phyloP scores from a whole-genome alignment of 2,113 vertebrate species.

The Typhlomys cinereus region DNA sequence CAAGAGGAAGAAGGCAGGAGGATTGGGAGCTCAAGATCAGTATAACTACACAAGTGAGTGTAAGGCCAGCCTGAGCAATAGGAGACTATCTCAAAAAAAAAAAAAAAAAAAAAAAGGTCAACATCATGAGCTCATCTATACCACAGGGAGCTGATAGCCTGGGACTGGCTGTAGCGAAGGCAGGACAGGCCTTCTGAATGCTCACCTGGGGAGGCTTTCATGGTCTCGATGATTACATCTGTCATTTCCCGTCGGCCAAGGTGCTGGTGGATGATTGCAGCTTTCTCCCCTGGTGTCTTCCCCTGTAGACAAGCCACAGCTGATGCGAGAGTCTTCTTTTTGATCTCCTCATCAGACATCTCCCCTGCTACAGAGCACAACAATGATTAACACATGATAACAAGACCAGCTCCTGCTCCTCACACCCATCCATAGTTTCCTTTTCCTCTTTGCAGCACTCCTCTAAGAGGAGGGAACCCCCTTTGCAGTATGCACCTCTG shows the following conservation, averaged over 20 bases:
- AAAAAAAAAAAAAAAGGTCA: not conserved
- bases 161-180: not conserved
- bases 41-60: not conserved
- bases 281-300: conserved; percentile 91
- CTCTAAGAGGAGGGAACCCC: not conserved
- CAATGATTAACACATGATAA: conserved; percentile 59
- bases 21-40: not conserved
- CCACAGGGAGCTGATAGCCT: not conserved
- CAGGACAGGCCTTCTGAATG: not conserved
- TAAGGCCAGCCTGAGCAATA: not conserved
- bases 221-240: conserved; percentile 97
- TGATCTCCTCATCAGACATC: conserved; percentile 92
- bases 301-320: conserved; percentile 89
- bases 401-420: conserved; percentile 33
- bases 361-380: conserved; percentile 83
- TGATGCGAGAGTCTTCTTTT: conserved; percentile 87
- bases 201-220: conserved; percentile 89
- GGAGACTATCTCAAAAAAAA: not conserved
- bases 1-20: not conserved
- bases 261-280: conserved; percentile 94
- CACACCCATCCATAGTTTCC: not conserved
- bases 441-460: not conserved
- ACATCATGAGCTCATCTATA: not conserved
- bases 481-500: not conserved
- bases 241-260: conserved; percentile 96